Base-by-base conservation (phyloP, 1,140 invertebrate genomes). In the Drosophila arawakana region DNA sequence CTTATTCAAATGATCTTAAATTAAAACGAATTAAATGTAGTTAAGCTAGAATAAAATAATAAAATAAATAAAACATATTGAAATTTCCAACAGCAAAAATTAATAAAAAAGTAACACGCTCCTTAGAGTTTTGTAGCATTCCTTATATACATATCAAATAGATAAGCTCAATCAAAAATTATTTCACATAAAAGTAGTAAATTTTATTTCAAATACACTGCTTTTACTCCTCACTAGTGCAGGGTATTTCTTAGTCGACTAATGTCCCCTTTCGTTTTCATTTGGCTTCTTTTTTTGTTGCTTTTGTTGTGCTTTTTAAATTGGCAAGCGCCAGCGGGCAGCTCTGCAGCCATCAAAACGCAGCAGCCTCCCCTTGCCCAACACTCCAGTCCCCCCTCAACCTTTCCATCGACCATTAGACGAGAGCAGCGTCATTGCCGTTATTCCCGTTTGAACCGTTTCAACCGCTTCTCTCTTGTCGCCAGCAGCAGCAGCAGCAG, bases 251-350 rank as follows among this genome's bases (percentile, higher is more conserved):
- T 2, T 30, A 13, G 57, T 60, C 43, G 43, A 34, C n/a, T 55
- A n/a, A 11, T 10, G 10, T 25, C 5, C 2, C 8, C 30, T 13
- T 4, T n/a, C 47, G 18, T 35, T 35, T 3, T 50, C 11, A 41
- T 68, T 41, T 44, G 13, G 3, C n/a, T 34, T 21, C 30, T 25
- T 72, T 47, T 60, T 50, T 34, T 9, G 37, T 15, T 67, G 58
- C 58, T 75, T 54, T 71, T 75, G 73, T 76, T 76, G 73, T 76
- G 73, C 80, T 80, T 84, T 84, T 86, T 86, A 86, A 86, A 86
- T 86, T 86, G 83, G 83, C 83, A 88, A 86, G 83, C 78, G 83
- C 83, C 83, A 88, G 83, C 80, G 79, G 83, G 83, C 83, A 81
- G 79, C 81, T 80, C 83, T 72, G 75, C 83, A 74, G 58, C 65